Percentiles rank a stretch among this genome's conserved stretches.
Conservation (phyloP, 2,797 vertebrate genomes). For the Oreochromis grahami region DNA sequence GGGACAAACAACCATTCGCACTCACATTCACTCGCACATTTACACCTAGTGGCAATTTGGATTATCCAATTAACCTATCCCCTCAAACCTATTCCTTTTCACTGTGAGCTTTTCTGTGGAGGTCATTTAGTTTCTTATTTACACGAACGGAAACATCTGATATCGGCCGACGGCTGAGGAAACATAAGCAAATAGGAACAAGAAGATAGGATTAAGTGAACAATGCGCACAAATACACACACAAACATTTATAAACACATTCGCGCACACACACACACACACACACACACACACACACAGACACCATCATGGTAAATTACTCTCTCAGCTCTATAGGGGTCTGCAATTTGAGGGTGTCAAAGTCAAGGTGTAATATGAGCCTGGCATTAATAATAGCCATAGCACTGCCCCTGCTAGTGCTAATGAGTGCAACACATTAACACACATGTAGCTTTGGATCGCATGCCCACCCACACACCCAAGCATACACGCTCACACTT, state of each 20-base stretch:
- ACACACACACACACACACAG: not conserved
- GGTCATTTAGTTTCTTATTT: not conserved
- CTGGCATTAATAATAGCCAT: slow-evolving; percentile 35
- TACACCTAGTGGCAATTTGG: no score
- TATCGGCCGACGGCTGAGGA: not conserved
- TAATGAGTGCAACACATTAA: slow-evolving; percentile 42
- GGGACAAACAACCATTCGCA: no score
- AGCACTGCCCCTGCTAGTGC: not conserved
- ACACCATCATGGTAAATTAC: slow-evolving; percentile 28
- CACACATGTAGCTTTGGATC: not conserved
- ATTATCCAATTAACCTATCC: no score
- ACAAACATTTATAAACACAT: not conserved
- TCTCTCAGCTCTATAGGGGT: not conserved
- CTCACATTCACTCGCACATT: no score
- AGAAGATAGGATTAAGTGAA: not conserved
- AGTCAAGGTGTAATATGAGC: slow-evolving; percentile 55
- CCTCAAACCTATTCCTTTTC: fast-evolving
- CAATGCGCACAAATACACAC: not conserved
- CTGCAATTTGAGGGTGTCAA: slow-evolving; percentile 30
- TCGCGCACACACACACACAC: not conserved
- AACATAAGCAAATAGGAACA: slow-evolving; percentile 18
- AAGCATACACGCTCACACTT: not conserved
- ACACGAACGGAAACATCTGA: not conserved
- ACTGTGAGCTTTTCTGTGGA: not conserved
- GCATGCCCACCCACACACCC: not conserved